phyloP scores from a whole-genome alignment of 37 sponge, comb jelly and placozoan genomes.

The Petrosia ficiformis region DNA sequence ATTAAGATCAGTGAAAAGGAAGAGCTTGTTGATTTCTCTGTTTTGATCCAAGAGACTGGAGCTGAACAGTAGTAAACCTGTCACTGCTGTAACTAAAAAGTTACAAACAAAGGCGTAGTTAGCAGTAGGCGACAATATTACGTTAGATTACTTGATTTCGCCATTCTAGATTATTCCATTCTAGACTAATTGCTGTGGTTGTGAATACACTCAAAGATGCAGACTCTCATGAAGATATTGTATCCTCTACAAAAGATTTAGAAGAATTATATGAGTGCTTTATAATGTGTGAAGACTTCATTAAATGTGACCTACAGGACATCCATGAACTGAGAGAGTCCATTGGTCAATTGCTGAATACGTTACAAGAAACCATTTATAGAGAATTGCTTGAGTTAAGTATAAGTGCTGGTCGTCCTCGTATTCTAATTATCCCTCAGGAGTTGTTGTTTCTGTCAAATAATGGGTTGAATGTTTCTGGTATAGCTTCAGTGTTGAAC shows the following conservation, averaged over 20 bases:
- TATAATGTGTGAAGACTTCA: too few species aligned
- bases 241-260: not conserved
- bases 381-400: not conserved
- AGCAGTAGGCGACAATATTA: not conserved
- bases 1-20: not conserved
- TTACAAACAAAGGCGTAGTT: not conserved
- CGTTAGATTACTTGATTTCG: not conserved
- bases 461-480: slow-evolving; percentile 34
- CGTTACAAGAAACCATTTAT: too few species aligned
- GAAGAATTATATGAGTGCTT: not conserved
- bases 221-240: not conserved
- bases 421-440: slow-evolving; percentile 17
- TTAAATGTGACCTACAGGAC: too few species aligned
- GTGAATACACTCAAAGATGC: not conserved
- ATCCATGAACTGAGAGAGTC: too few species aligned
- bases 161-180: not conserved
- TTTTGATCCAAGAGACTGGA: too few species aligned
- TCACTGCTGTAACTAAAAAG: too few species aligned
- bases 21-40: too few species aligned
- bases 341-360: too few species aligned
- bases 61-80: too few species aligned
- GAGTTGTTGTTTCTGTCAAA: slow-evolving; percentile 26
- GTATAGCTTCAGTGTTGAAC: slow-evolving; percentile 26
- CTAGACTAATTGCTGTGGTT: not conserved
- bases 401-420: slow-evolving; percentile 25